These are phyloP conservation scores for Diorhabda sublineata DNA, from an alignment of 1,140 invertebrate genomes.

Conservation along the genomic window DNA sequence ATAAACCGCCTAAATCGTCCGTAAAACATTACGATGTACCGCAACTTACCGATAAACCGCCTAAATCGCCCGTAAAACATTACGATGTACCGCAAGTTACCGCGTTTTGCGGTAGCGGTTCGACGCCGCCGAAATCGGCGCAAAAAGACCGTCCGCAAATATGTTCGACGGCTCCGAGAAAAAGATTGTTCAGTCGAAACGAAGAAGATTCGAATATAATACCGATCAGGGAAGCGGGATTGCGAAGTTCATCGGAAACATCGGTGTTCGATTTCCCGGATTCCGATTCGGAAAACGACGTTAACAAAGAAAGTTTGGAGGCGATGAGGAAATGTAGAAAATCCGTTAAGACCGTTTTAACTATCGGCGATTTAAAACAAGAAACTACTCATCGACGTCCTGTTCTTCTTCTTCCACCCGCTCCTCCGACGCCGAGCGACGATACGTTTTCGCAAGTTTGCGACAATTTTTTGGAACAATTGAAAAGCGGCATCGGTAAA, in stretches of 20 bases:
- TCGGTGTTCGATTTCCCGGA: constrained; percentile 63
- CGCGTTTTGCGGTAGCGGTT: constrained; percentile 1
- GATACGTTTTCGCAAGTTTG: constrained; percentile 53
- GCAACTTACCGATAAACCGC: constrained; percentile 13
- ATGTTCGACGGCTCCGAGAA: constrained; percentile 44
- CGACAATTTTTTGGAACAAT: constrained; percentile 68
- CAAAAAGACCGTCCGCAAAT: constrained; percentile 44
- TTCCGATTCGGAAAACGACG: constrained; percentile 57
- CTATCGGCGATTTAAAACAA: constrained; percentile 22
- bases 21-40: constrained; percentile 6
- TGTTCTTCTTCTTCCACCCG: neutral
- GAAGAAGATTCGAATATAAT: constrained; percentile 47
- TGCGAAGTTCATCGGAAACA: constrained; percentile 59
- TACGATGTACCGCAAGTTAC: constrained; percentile 3
- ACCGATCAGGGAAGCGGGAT: constrained; percentile 48
- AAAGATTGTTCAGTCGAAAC: constrained; percentile 50
- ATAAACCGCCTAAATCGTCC: constrained; percentile 17
- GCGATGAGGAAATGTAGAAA: constrained; percentile 55
- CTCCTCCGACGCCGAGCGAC: constrained; percentile 49
- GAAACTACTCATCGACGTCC: neutral
- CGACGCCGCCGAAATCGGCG: constrained; percentile 52
- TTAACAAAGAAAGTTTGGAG: constrained; percentile 55
- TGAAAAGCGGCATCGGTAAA: constrained; percentile 56
- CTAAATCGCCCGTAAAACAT: constrained; percentile 18
- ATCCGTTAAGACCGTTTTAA: constrained; percentile 43